Percentiles rank a stretch among this genome's conserved stretches.
phyloP scores from a whole-genome alignment of 2,888 invertebrate genomes.

The Rotaria macrura region DNA sequence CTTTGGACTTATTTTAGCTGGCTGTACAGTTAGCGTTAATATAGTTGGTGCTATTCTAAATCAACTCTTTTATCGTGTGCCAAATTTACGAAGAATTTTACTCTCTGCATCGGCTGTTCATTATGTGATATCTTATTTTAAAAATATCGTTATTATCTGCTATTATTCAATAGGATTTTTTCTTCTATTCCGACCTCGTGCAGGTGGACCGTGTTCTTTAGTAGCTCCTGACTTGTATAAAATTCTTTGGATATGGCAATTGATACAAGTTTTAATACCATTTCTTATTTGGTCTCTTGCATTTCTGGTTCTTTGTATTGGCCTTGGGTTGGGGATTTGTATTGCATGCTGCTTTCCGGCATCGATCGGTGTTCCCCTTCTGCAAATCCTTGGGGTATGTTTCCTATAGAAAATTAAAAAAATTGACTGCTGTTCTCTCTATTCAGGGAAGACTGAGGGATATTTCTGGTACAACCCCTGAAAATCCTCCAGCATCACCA shows the following conservation, averaged over 20 bases:
- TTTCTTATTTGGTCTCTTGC: neutral
- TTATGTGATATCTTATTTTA: neutral
- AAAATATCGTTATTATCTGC: neutral
- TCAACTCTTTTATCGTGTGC: neutral
- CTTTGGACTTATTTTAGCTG: neutral
- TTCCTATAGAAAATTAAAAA: neutral
- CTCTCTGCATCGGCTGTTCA: neutral
- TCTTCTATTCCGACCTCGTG: neutral
- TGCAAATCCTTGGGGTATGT: neutral
- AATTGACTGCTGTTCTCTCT: neutral
- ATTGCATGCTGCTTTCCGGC: neutral
- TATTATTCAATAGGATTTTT: neutral
- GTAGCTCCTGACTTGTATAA: neutral
- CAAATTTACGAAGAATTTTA: neutral
- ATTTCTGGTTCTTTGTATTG: neutral
- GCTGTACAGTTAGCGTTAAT: neutral
- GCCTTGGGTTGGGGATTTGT: neutral
- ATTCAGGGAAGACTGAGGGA: neutral
- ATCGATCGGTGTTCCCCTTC: neutral
- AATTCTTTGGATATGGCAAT: neutral
- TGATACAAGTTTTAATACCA: neutral
- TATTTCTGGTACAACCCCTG: too few relatives aligned
- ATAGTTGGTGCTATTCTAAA: neutral
- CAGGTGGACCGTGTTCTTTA: neutral
- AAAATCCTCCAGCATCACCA: neutral